These are phyloP conservation scores for Stichodactyla mertensii DNA, from an alignment of 64 coral and sea anemone species.

Conservation along the genomic window DNA sequence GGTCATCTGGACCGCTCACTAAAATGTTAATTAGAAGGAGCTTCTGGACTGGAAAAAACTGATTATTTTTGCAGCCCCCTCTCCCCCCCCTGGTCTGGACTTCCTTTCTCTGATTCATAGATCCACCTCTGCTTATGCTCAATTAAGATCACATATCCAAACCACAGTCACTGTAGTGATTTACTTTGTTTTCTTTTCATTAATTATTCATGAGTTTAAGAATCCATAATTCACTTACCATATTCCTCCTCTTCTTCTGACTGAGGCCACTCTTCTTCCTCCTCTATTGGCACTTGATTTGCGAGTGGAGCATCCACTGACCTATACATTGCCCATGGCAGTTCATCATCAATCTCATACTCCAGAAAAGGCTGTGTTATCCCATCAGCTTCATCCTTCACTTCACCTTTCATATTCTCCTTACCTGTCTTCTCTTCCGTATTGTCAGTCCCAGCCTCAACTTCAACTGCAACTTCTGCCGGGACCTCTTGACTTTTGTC, in stretches of 20 bases:
- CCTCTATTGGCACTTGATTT: constrained; percentile 50
- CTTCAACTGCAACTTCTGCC: constrained; percentile 24
- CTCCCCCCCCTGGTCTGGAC: too few relatives aligned
- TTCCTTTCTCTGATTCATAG: too few relatives aligned
- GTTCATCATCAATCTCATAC: constrained; percentile 83
- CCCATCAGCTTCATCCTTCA: constrained; percentile 24
- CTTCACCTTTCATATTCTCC: not conserved
- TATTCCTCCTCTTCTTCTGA: constrained; percentile 87
- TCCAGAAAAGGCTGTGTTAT: constrained; percentile 49
- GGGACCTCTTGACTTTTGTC: not conserved
- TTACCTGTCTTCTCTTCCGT: not conserved
- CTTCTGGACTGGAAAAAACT: too few relatives aligned
- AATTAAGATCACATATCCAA: too few relatives aligned
- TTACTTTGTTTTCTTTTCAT: too few relatives aligned
- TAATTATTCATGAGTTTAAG: too few relatives aligned
- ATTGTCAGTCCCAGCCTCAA: not conserved
- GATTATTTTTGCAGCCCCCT: too few relatives aligned
- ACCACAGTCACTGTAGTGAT: too few relatives aligned
- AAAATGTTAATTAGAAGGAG: too few relatives aligned
- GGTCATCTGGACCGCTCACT: too few relatives aligned
- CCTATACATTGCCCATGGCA: constrained; percentile 99
- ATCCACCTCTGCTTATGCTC: too few relatives aligned
- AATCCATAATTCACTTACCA: constrained; percentile 29
- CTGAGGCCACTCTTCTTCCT: constrained; percentile 75
- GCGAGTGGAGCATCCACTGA: constrained; percentile 63